phyloP scores from a whole-genome alignment of 92 coral and sea anemone species.

The Porites rus region DNA sequence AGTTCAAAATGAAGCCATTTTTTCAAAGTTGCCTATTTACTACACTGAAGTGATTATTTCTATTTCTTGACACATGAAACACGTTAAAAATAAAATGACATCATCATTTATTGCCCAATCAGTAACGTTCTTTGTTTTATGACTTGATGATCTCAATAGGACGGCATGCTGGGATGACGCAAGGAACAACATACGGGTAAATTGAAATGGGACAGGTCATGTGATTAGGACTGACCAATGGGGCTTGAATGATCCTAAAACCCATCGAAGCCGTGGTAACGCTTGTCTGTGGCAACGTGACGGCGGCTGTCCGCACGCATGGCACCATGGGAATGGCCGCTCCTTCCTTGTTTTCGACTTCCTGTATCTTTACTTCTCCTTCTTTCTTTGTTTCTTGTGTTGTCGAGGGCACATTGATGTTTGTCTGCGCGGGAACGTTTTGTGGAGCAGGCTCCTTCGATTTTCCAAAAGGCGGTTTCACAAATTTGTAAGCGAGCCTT shows the following conservation, averaged over 20 bases:
- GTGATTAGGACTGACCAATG: slow-evolving; percentile 54
- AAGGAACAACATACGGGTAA: slow-evolving; percentile 49
- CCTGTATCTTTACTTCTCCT: slow-evolving; percentile 15
- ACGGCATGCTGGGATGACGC: slow-evolving; percentile 42
- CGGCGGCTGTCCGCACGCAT: slow-evolving; percentile 11
- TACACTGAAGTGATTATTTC: background rate
- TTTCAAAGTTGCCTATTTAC: background rate
- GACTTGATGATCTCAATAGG: slow-evolving; percentile 48
- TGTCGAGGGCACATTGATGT: slow-evolving; percentile 12
- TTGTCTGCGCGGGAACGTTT: slow-evolving; percentile 34
- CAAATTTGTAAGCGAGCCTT: slow-evolving; percentile 91
- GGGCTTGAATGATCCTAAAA: slow-evolving; percentile 46
- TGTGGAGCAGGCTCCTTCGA: slow-evolving; percentile 13
- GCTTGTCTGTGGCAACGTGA: slow-evolving; percentile 26
- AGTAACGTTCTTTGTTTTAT: background rate
- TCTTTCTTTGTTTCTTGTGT: background rate
- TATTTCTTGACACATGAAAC: background rate
- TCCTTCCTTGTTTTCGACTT: background rate
- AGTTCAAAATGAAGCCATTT: background rate
- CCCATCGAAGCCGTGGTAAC: slow-evolving; percentile 35
- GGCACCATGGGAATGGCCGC: slow-evolving; percentile 12
- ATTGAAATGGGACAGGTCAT: slow-evolving; percentile 44
- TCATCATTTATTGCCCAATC: background rate
- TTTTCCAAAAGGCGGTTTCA: slow-evolving; percentile 70
- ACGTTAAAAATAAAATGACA: background rate